Percentiles rank a stretch among this genome's conserved stretches.
Evolutionary conservation across 2,888 invertebrate species (phyloP).

Genomic region (Chorisops tibialis): DNA sequence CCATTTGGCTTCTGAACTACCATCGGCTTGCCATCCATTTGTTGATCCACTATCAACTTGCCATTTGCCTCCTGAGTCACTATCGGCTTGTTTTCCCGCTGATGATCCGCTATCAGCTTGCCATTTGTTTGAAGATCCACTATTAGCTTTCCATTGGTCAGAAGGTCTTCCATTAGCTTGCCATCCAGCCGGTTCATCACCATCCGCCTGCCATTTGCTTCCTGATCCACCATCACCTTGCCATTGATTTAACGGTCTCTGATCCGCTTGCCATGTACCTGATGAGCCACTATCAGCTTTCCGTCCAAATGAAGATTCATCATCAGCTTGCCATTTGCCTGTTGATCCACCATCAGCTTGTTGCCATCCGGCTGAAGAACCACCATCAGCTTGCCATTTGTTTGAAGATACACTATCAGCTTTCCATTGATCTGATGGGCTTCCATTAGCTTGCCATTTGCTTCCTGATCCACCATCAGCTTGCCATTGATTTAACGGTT

Average conservation of each 20-base stretch:
- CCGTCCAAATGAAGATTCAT: no score
- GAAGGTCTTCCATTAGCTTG: background rate
- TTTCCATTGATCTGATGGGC: background rate
- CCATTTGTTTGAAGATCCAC: background rate
- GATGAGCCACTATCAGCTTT: no score
- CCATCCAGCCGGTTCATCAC: no score
- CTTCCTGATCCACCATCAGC: background rate
- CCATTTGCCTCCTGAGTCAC: no score
- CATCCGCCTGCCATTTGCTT: no score
- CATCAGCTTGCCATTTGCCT: background rate
- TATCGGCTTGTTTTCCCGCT: background rate
- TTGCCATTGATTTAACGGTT: no score
- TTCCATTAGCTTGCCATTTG: background rate
- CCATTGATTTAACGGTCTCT: no score
- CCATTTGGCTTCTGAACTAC: no score
- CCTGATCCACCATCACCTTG: no score
- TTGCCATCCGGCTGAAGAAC: background rate
- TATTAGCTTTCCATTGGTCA: background rate
- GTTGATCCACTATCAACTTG: no score
- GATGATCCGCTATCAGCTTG: background rate
- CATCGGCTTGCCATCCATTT: no score
- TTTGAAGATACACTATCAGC: background rate
- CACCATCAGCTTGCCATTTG: background rate
- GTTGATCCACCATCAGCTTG: background rate
- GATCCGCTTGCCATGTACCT: no score